Evolutionary conservation across 1,140 invertebrate species (phyloP).

Genomic region (Drosophila kurseongensis): DNA sequence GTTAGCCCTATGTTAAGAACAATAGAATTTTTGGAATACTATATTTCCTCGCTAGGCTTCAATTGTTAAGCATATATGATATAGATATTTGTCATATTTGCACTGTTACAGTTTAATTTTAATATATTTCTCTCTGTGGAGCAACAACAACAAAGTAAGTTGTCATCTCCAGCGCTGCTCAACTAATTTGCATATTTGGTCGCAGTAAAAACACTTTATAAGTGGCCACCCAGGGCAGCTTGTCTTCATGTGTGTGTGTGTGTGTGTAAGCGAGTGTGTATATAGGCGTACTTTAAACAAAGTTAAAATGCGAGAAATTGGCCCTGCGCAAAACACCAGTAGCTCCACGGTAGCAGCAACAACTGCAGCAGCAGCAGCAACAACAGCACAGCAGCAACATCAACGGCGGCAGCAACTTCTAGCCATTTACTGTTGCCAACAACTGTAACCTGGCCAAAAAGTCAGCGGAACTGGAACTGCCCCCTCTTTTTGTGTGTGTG

Average conservation of each 20-base stretch:
- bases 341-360: slow-evolving; percentile 43
- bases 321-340: slow-evolving; percentile 73
- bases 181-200: slow-evolving; percentile 81
- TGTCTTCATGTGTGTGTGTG: slow-evolving; percentile 3
- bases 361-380: not conserved
- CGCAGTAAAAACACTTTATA: slow-evolving; percentile 79
- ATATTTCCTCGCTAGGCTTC: no score
- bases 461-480: slow-evolving; percentile 48
- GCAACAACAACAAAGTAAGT: slow-evolving; percentile 44
- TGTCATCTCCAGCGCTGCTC: slow-evolving; percentile 73
- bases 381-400: slow-evolving; percentile 22
- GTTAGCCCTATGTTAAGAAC: no score
- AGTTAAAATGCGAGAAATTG: slow-evolving; percentile 78
- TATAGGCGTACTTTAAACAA: slow-evolving; percentile 77
- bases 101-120: not conserved
- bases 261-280: slow-evolving; percentile 25
- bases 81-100: no score
- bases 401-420: slow-evolving; percentile 35
- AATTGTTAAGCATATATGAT: no score
- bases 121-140: slow-evolving; percentile 2
- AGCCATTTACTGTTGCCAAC: slow-evolving; percentile 79
- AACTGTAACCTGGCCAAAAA: slow-evolving; percentile 34
- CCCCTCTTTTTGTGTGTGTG: slow-evolving; percentile 13
- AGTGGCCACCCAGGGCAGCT: slow-evolving; percentile 72
- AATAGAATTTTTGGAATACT: no score